phyloP scores from a whole-genome alignment of 2,797 vertebrate species.

The Myotis planiceps region DNA sequence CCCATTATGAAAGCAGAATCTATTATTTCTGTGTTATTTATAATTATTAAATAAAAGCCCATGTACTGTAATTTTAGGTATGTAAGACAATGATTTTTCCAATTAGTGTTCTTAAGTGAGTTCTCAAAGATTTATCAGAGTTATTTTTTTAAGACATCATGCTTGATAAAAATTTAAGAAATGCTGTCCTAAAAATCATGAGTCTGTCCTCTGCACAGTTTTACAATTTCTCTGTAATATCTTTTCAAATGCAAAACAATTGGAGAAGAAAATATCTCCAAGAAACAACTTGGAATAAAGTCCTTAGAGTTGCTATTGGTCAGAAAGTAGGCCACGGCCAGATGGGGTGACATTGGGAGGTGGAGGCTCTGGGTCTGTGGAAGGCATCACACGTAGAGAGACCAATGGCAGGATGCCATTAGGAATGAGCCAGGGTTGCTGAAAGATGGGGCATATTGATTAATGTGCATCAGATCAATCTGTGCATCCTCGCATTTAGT shows the following conservation, averaged over 20 bases:
- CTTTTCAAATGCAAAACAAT: not conserved
- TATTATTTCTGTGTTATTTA: not conserved
- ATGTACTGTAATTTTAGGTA: not conserved
- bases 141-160: not conserved
- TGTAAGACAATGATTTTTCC: not conserved
- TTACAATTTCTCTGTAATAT: not conserved
- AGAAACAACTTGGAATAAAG: not conserved
- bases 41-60: not conserved
- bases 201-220: not conserved
- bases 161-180: not conserved
- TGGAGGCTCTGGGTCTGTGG: not conserved
- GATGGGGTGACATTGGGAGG: not conserved
- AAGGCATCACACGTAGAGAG: not conserved
- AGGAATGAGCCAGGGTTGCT: not conserved
- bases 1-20: not conserved
- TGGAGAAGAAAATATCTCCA: not conserved
- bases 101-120: not conserved
- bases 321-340: not conserved
- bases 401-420: not conserved
- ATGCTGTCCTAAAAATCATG: not conserved
- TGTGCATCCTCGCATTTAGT: not conserved
- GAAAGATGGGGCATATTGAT: not conserved
- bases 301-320: not conserved
- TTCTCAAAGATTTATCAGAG: not conserved
- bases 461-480: not conserved